phyloP scores from a whole-genome alignment of 1,140 invertebrate species.

The Rhopalosiphum padi region DNA sequence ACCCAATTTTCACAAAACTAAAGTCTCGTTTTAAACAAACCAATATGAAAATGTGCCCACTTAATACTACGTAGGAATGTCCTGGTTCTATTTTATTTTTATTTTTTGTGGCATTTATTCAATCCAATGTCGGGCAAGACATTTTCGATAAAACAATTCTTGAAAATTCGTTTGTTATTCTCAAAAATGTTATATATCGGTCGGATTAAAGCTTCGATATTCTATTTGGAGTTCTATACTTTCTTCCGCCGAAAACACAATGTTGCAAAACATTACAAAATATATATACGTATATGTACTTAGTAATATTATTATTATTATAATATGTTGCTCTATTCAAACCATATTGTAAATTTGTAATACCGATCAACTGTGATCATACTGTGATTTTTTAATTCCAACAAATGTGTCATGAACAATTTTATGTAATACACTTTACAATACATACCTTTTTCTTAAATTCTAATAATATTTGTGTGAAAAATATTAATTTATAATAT shows the following conservation, averaged over 20 bases:
- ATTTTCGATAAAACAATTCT: conserved; percentile 15
- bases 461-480: no score
- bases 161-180: conserved; percentile 3
- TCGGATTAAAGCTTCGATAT: background rate
- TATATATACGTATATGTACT: background rate
- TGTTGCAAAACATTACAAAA: background rate
- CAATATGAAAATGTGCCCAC: background rate
- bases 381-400: background rate
- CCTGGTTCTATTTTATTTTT: background rate
- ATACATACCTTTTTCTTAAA: no score
- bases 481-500: no score
- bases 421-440: no score
- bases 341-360: background rate
- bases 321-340: background rate
- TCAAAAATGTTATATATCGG: background rate
- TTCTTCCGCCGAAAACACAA: background rate
- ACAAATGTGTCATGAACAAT: background rate
- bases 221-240: background rate
- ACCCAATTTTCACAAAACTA: background rate
- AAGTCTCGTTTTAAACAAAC: background rate
- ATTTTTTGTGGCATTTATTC: background rate
- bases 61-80: background rate
- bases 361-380: background rate
- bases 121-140: background rate
- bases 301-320: background rate